Evolutionary conservation across 2,797 vertebrate genomes (phyloP).

Genomic region (Propithecus deckenii): DNA sequence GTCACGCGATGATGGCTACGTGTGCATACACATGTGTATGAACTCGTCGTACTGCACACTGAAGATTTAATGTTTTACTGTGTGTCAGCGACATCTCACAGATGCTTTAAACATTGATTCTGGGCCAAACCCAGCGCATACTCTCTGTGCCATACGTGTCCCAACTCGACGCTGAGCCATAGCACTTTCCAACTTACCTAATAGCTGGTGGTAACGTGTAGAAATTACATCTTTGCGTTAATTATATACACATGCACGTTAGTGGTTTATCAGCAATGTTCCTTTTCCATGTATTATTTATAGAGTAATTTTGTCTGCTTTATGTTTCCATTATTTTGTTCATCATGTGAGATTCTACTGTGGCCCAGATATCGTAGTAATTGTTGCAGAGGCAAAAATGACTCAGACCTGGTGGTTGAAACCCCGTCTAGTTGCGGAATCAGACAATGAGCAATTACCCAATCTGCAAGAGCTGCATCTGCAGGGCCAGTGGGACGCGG

Average conservation of each 20-base stretch:
- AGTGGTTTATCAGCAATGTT: conserved; percentile 10
- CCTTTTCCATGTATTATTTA: conserved; percentile 59
- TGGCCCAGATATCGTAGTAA: conserved; percentile 28
- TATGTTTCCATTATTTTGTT: conserved; percentile 40
- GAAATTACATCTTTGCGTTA: conserved; percentile 9
- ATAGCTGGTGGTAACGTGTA: background rate
- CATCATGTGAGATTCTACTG: background rate
- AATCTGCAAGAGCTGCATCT: background rate
- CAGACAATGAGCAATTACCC: rapidly evolving
- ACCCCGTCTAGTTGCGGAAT: background rate
- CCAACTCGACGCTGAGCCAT: rapidly evolving
- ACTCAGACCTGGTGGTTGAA: background rate
- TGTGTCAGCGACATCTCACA: background rate
- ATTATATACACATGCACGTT: background rate
- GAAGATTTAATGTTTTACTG: background rate
- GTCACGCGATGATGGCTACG: rapidly evolving
- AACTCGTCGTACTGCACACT: rapidly evolving
- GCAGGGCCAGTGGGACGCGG: background rate
- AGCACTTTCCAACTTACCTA: background rate
- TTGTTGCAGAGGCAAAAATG: background rate
- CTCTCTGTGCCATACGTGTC: rapidly evolving
- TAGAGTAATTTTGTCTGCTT: conserved; percentile 47
- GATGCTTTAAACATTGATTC: background rate
- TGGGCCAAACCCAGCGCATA: rapidly evolving
- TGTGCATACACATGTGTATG: rapidly evolving